Evolutionary conservation across 2,113 vertebrate genomes (phyloP).

Genomic region (Symphodus melops): DNA sequence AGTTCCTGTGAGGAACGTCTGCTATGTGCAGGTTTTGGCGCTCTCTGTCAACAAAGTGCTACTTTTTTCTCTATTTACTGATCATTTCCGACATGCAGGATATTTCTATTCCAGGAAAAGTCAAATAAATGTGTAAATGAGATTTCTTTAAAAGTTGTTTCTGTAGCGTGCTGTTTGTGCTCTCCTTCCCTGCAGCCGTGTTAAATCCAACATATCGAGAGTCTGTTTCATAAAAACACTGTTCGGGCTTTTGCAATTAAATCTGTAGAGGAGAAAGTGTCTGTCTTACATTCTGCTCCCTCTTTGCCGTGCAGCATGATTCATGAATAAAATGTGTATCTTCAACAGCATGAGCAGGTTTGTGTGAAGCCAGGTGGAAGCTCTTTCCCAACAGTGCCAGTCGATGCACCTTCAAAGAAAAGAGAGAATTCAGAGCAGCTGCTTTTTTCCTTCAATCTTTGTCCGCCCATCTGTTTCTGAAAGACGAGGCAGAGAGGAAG

Average conservation of each 20-base stretch:
- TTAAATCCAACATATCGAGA: too few species aligned
- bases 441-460: constrained; percentile 33
- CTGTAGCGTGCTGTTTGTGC: too few species aligned
- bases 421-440: constrained; percentile 36
- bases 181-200: too few species aligned
- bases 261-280: neutral
- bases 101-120: too few species aligned
- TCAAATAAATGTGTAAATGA: too few species aligned
- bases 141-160: too few species aligned
- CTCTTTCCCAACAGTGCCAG: constrained; percentile 15
- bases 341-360: neutral
- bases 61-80: too few species aligned
- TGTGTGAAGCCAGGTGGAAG: constrained; percentile 24
- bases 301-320: neutral
- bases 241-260: neutral
- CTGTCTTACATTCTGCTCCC: neutral
- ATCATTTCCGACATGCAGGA: too few species aligned
- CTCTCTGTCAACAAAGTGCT: too few species aligned
- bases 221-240: too few species aligned
- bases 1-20: too few species aligned
- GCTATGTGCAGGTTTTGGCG: too few species aligned
- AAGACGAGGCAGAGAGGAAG: constrained; percentile 18
- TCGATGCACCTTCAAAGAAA: constrained; percentile 28
- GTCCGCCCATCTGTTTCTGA: constrained; percentile 42
- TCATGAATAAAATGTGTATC: neutral